Evolutionary conservation across 92 coral and sea anemone genomes (phyloP).

Genomic region (Epizoanthus stellaris): DNA sequence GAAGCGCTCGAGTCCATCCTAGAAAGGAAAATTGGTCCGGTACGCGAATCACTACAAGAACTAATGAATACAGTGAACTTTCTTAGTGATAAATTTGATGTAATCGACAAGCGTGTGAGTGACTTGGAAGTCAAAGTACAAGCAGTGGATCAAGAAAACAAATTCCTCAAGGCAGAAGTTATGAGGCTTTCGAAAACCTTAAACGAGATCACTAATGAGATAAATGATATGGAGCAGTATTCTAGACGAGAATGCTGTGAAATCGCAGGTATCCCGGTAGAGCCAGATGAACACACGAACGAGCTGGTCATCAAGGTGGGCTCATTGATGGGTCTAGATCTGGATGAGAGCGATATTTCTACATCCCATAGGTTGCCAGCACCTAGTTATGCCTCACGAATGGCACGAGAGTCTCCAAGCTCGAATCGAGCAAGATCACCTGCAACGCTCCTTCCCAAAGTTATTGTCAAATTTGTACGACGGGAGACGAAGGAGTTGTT

Average conservation of each 20-base stretch:
- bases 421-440: background rate
- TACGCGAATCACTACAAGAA: background rate
- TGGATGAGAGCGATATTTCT: slow-evolving; percentile 19
- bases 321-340: slow-evolving; percentile 9
- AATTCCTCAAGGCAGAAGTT: slow-evolving; percentile 23
- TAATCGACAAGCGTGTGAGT: slow-evolving; percentile 13
- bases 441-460: slow-evolving; percentile 23
- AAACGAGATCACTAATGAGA: slow-evolving; percentile 1
- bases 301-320: slow-evolving; percentile 21
- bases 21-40: background rate
- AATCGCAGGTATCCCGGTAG: slow-evolving; percentile 33
- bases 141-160: slow-evolving; percentile 12
- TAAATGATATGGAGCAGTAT: slow-evolving; percentile 35
- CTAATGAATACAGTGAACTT: slow-evolving; percentile 23
- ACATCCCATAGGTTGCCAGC: slow-evolving; percentile 13
- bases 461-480: slow-evolving; percentile 24
- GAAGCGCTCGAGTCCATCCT: background rate
- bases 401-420: background rate
- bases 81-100: slow-evolving; percentile 10
- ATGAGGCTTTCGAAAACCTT: slow-evolving; percentile 15
- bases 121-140: slow-evolving; percentile 7
- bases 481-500: slow-evolving; percentile 37
- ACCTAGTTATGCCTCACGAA: slow-evolving; percentile 1
- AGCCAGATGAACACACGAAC: slow-evolving; percentile 7
- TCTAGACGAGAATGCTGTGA: slow-evolving; percentile 34